Base-by-base conservation (phyloP, 2,888 invertebrate species). In the Dryadula phaetusa region DNA sequence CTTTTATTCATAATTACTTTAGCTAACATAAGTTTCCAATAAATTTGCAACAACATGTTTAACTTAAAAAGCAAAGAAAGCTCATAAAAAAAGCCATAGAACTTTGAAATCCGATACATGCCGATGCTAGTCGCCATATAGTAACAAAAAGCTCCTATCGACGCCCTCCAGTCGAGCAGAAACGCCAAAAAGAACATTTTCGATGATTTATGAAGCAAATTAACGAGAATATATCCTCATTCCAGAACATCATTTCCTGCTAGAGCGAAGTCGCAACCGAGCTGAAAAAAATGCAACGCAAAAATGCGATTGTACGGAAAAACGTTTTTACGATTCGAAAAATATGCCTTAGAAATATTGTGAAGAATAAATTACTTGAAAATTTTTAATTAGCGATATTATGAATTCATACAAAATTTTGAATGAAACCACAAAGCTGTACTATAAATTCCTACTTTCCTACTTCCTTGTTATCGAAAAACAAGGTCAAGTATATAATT, bases 191-290 rank as follows among this genome's bases (percentile, higher is more conserved):
- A 86, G 82, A 80, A 87, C 90, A 87, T 90, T 89, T 84, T 83
- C 87, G 90, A 91, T 92, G 92, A 92, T 92, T 92, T 92, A 92
- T 92, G 92, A 82, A 82, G 86, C 90, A 92, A 92, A 92, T 92
- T 92, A 92, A 92, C 92, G 88, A 90, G 92, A 88, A 89, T 84
- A 87, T 90, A 92, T 92, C 92, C 92, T 91, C 92, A 92, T 92
- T 92, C 92, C 89, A 79, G 79, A 81, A 79, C 87, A 82, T 91
- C 92, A 90, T 92, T 92, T 92, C 92, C 92, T 92, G 92, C 90
- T 86, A 90, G 90, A 92, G 77, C 87, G 82, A 84, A 82, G 82
- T 82, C 79, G 85, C 84, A 80, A 81, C 79, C 81, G 81, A 82
- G 80, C 85, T 84, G 78, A 83, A 88, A 87, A n/a, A 90, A 85